Conservation (phyloP, 1,140 invertebrate species). For the Adoxophyes honmai region DNA sequence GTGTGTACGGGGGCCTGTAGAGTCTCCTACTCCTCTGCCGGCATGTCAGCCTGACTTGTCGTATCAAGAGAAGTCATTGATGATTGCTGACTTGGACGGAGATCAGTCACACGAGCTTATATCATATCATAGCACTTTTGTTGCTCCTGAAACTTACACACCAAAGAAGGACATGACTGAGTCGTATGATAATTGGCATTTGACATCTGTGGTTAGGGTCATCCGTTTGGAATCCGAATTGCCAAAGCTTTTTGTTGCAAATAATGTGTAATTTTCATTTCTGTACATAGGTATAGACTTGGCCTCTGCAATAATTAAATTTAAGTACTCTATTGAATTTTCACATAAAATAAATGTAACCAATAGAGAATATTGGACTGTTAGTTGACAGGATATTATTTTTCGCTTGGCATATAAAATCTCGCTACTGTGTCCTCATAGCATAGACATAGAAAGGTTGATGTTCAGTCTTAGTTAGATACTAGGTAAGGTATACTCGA, state of each 20-base stretch:
- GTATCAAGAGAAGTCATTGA: constrained; percentile 82
- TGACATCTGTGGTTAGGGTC: constrained; percentile 81
- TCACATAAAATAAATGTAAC: too few relatives aligned
- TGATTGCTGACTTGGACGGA: constrained; percentile 84
- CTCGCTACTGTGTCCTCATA: too few relatives aligned
- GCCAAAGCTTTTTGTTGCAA: constrained; percentile 79
- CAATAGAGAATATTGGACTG: too few relatives aligned
- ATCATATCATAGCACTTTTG: constrained; percentile 83
- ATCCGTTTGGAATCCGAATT: constrained; percentile 83
- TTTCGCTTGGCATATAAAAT: too few relatives aligned
- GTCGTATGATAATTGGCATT: constrained; percentile 73
- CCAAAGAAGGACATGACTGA: constrained; percentile 52
- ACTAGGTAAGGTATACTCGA: too few relatives aligned
- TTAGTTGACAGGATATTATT: too few relatives aligned
- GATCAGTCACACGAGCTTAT: constrained; percentile 86
- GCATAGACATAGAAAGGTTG: too few relatives aligned
- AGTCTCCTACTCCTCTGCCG: constrained; percentile 59
- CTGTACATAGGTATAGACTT: too few relatives aligned
- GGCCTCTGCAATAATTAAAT: too few relatives aligned
- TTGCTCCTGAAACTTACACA: constrained; percentile 63
- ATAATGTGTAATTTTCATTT: constrained; percentile 19
- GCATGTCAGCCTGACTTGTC: constrained; percentile 85
- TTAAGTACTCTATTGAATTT: too few relatives aligned
- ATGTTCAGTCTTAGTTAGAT: too few relatives aligned
- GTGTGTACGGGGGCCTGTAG: constrained; percentile 75